These are phyloP conservation scores for Boulengeromyrus knoepffleri DNA, from an alignment of 2,113 vertebrate genomes.

Conservation along the genomic window DNA sequence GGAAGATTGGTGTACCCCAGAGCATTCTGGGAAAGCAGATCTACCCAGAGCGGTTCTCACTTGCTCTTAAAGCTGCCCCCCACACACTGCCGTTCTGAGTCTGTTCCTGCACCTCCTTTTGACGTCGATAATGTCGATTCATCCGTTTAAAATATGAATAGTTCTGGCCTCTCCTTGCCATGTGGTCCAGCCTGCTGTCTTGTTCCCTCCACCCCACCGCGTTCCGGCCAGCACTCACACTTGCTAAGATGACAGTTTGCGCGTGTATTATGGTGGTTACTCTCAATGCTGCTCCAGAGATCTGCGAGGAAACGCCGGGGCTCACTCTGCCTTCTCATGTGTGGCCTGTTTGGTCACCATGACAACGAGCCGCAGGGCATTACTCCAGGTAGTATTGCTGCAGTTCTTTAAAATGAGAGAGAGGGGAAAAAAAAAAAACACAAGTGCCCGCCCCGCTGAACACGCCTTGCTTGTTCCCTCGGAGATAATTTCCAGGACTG, in stretches of 20 bases:
- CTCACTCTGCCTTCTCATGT: background rate
- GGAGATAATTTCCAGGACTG: background rate
- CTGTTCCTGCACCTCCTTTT: background rate
- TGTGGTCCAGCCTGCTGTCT: background rate
- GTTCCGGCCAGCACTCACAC: background rate
- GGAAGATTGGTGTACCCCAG: background rate
- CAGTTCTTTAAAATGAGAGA: background rate
- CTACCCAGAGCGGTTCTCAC: background rate
- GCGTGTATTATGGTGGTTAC: background rate
- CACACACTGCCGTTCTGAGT: background rate
- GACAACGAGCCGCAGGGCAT: background rate
- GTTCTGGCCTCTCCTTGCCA: background rate
- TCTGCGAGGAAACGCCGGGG: background rate
- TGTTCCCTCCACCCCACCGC: background rate
- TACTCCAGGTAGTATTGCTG: background rate
- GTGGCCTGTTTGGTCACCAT: constrained; percentile 1
- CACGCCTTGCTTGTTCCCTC: background rate
- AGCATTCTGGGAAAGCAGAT: background rate
- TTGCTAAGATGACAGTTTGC: background rate
- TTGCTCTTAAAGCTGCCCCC: background rate
- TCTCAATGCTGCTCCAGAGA: background rate
- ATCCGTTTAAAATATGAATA: background rate
- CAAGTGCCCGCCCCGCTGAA: background rate
- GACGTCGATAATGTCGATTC: background rate
- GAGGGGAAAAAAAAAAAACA: background rate